These are phyloP conservation scores for Calameuta idolon DNA, from an alignment of 2,888 invertebrate species.

Conservation along the genomic window DNA sequence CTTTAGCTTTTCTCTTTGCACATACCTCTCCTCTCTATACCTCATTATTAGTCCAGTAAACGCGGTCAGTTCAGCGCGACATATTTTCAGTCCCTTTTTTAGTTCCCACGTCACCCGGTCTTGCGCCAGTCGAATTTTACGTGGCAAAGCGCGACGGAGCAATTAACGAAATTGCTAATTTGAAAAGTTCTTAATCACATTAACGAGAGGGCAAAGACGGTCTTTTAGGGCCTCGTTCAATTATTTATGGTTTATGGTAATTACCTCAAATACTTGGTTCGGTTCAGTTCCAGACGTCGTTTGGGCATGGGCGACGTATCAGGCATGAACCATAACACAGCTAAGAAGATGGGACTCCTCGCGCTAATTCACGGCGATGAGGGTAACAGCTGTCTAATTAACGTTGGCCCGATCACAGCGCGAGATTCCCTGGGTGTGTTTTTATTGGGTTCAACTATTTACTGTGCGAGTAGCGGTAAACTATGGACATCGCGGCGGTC, in stretches of 20 bases:
- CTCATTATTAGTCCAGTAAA: not conserved
- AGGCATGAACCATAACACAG: not conserved
- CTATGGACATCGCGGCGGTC: conserved; percentile 35
- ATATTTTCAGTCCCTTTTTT: not conserved
- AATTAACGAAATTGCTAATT: conserved; percentile 52
- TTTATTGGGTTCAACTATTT: conserved; percentile 28
- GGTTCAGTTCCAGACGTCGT: not conserved
- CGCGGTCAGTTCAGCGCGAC: not conserved
- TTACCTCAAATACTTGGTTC: conserved; percentile 35
- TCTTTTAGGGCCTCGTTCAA: conserved; percentile 41
- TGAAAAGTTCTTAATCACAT: conserved; percentile 49
- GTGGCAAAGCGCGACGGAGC: conserved; percentile 38
- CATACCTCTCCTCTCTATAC: not conserved
- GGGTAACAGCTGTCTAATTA: conserved; percentile 28
- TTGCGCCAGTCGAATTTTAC: conserved; percentile 18
- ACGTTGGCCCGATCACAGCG: conserved; percentile 25
- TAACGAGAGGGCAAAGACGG: conserved; percentile 42
- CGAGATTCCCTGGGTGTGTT: conserved; percentile 34
- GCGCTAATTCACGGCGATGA: not conserved
- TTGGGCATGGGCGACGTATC: conserved; percentile 13
- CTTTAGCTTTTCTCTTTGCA: conserved; percentile 13
- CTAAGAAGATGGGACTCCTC: not conserved
- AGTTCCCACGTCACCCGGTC: not conserved
- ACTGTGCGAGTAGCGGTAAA: conserved; percentile 39
- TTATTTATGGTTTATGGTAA: conserved; percentile 53